Evolutionary conservation across 2,888 invertebrate genomes (phyloP).

Genomic region (Stegophylla sp.): DNA sequence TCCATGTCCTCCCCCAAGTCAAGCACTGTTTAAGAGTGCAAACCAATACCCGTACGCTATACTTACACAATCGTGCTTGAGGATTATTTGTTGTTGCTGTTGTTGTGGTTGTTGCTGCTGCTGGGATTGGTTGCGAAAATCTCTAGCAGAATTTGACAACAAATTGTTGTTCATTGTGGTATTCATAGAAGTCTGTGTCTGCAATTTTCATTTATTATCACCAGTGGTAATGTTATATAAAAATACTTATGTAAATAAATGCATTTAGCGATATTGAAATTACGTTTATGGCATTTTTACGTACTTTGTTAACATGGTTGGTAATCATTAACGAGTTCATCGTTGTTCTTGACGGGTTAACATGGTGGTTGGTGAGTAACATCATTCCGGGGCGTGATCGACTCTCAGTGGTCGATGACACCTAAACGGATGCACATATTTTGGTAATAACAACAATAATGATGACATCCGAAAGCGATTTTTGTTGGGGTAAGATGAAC

Average conservation of each 20-base stretch:
- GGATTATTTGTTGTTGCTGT: slow-evolving; percentile 61
- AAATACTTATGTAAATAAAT: too few relatives aligned
- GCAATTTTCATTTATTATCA: neutral
- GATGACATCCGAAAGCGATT: too few relatives aligned
- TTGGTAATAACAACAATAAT: neutral
- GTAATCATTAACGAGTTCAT: slow-evolving; percentile 65
- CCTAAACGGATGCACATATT: neutral
- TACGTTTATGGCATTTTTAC: too few relatives aligned
- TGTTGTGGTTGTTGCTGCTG: slow-evolving; percentile 65
- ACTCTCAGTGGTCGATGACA: slow-evolving; percentile 41
- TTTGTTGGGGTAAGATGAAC: too few relatives aligned
- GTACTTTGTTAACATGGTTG: slow-evolving; percentile 37
- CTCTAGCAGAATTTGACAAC: slow-evolving; percentile 38
- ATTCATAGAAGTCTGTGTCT: slow-evolving; percentile 60
- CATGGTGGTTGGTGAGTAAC: slow-evolving; percentile 22
- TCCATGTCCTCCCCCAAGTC: too few relatives aligned
- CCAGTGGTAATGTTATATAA: too few relatives aligned
- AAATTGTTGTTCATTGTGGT: slow-evolving; percentile 29
- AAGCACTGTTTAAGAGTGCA: too few relatives aligned
- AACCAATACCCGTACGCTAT: too few relatives aligned
- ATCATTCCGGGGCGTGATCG: slow-evolving; percentile 29
- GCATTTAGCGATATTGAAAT: too few relatives aligned
- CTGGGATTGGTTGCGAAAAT: slow-evolving; percentile 64
- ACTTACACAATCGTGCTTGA: slow-evolving; percentile 46
- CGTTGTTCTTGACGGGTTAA: slow-evolving; percentile 11